Evolutionary conservation across 2,888 invertebrate genomes (phyloP).

Genomic region (Pammene fasciana): DNA sequence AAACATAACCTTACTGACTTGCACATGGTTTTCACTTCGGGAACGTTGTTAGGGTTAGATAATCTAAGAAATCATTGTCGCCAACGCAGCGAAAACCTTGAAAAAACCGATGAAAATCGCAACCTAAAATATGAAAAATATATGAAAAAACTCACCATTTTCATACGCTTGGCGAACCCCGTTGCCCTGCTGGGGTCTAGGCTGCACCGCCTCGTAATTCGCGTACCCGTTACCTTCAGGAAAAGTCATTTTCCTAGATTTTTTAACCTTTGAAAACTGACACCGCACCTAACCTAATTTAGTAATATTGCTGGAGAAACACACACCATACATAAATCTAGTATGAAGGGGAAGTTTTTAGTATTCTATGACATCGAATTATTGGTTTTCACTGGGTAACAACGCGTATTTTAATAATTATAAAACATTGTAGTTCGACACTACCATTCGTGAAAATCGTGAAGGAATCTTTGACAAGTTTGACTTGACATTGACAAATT

Average conservation of each 20-base stretch:
- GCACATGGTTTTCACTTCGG: not conserved
- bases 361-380: not conserved
- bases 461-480: conserved; percentile 19
- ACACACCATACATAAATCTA: conserved; percentile 24
- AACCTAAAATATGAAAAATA: conserved; percentile 3
- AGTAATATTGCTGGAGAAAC: conserved; percentile 31
- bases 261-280: conserved; percentile 43
- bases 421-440: not conserved
- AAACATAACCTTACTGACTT: not conserved
- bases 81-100: conserved; percentile 7
- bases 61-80: not conserved
- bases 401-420: conserved; percentile 11
- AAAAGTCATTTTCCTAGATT: conserved; percentile 64
- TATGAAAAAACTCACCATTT: conserved; percentile 60
- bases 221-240: conserved; percentile 59
- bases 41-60: not conserved
- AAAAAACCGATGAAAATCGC: conserved; percentile 1
- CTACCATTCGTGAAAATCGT: not conserved
- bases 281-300: conserved; percentile 60
- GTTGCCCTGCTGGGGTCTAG: conserved; percentile 49
- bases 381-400: not conserved
- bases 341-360: not conserved
- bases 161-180: conserved; percentile 65
- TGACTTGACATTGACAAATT: no score
- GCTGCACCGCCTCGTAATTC: conserved; percentile 54